Evolutionary conservation across 2,113 vertebrate genomes (phyloP).

Genomic region (Notothenia rossii): DNA sequence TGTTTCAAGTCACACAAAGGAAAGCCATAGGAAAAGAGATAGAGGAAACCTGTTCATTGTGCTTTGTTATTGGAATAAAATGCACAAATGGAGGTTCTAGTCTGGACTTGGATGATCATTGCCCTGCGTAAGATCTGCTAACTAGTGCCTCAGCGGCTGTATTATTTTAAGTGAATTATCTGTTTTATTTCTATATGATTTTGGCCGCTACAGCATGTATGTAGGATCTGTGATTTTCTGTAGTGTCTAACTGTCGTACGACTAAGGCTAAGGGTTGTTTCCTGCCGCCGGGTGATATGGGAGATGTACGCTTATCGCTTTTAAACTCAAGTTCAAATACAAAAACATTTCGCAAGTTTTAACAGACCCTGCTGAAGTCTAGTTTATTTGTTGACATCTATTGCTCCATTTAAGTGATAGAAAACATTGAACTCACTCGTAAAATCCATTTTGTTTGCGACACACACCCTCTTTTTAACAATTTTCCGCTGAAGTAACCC

Average conservation of each 20-base stretch:
- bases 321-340: not conserved
- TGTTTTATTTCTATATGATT: too few relatives aligned
- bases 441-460: not conserved
- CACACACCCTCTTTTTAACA: not conserved
- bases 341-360: not conserved
- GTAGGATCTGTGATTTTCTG: not conserved
- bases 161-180: too few relatives aligned
- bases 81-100: too few relatives aligned
- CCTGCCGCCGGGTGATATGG: not conserved
- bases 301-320: not conserved
- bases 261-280: slow-evolving; percentile 20
- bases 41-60: too few relatives aligned
- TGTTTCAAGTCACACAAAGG: too few relatives aligned
- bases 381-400: not conserved
- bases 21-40: too few relatives aligned
- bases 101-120: too few relatives aligned
- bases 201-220: not conserved
- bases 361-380: not conserved
- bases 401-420: not conserved
- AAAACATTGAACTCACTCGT: slow-evolving; percentile 1
- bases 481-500: slow-evolving; percentile 6
- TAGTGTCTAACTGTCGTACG: not conserved
- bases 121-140: too few relatives aligned
- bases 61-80: too few relatives aligned
- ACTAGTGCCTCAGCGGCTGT: too few relatives aligned